These are phyloP conservation scores for Mustela lutreola DNA, from an alignment of 2,113 vertebrate species.

Conservation along the genomic window DNA sequence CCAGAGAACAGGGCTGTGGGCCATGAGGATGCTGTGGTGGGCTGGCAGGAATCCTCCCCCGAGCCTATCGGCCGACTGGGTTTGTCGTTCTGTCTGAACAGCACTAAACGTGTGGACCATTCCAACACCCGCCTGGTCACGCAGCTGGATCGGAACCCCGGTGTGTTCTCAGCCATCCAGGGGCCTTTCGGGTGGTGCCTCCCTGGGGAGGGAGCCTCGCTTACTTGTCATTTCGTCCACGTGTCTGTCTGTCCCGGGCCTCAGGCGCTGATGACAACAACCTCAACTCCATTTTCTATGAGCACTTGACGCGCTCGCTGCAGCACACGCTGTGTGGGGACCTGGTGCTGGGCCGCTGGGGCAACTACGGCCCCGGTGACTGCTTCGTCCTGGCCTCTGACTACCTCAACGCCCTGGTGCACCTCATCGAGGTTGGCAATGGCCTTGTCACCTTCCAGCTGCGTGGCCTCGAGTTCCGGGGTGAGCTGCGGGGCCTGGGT, in stretches of 20 bases:
- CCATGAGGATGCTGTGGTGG: accelerated
- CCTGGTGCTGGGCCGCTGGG: slow-evolving; percentile 94
- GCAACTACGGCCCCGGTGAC: slow-evolving; percentile 93
- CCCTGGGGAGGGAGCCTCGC: background rate
- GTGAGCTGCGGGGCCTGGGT: slow-evolving; percentile 81
- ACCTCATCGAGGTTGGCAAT: slow-evolving; percentile 96
- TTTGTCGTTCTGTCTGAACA: slow-evolving; percentile 63
- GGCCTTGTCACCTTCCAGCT: slow-evolving; percentile 96
- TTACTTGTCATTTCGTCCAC: background rate
- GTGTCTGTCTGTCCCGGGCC: background rate
- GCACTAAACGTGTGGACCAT: slow-evolving; percentile 95
- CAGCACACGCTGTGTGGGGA: slow-evolving; percentile 96
- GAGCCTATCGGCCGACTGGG: accelerated
- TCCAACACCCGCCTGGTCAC: slow-evolving; percentile 95
- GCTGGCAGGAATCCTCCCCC: accelerated
- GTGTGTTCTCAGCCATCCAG: slow-evolving; percentile 72
- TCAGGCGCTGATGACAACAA: slow-evolving; percentile 95
- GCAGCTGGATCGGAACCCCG: slow-evolving; percentile 94
- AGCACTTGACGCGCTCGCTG: slow-evolving; percentile 94
- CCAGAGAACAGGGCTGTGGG: background rate
- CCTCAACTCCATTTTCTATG: slow-evolving; percentile 96
- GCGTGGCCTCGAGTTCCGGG: slow-evolving; percentile 95
- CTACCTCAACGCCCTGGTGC: slow-evolving; percentile 96
- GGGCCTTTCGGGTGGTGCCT: background rate
- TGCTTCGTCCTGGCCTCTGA: slow-evolving; percentile 96